Conservation (phyloP, 2,113 vertebrate genomes). For the Nipponia nippon region DNA sequence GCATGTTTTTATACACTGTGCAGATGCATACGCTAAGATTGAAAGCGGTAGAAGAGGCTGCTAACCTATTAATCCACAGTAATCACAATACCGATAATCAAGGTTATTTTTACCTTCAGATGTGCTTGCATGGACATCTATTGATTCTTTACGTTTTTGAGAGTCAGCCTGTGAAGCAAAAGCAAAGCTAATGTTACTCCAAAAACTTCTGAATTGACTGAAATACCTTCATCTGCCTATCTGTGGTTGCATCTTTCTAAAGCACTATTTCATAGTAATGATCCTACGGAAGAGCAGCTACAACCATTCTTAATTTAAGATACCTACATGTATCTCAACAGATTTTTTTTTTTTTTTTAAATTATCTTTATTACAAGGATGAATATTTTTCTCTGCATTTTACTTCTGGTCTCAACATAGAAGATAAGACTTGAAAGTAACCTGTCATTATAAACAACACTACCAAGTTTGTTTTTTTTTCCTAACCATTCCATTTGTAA, state of each 20-base stretch:
- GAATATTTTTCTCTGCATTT: not conserved
- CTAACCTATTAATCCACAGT: not conserved
- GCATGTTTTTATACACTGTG: not conserved
- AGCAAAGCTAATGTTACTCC: not conserved
- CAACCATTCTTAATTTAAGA: not conserved
- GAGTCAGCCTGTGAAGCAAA: constrained; percentile 65
- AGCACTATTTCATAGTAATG: not conserved
- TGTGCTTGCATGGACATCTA: constrained; percentile 60
- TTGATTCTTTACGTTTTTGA: constrained; percentile 31
- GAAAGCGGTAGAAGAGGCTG: not conserved
- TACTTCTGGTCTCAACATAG: not conserved
- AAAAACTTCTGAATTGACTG: not conserved
- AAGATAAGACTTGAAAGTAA: not conserved
- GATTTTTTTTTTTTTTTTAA: not conserved
- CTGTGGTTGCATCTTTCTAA: not conserved
- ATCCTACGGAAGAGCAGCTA: not conserved
- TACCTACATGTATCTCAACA: not conserved
- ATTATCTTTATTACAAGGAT: not conserved
- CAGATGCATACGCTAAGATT: not conserved
- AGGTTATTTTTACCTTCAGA: constrained; percentile 71
- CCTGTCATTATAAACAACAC: not conserved
- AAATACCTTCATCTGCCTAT: not conserved
- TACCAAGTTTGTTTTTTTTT: not conserved
- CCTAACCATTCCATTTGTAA: not conserved
- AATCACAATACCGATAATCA: not conserved